phyloP scores from a whole-genome alignment of 2,888 invertebrate species.

The Synergus gifuensis region DNA sequence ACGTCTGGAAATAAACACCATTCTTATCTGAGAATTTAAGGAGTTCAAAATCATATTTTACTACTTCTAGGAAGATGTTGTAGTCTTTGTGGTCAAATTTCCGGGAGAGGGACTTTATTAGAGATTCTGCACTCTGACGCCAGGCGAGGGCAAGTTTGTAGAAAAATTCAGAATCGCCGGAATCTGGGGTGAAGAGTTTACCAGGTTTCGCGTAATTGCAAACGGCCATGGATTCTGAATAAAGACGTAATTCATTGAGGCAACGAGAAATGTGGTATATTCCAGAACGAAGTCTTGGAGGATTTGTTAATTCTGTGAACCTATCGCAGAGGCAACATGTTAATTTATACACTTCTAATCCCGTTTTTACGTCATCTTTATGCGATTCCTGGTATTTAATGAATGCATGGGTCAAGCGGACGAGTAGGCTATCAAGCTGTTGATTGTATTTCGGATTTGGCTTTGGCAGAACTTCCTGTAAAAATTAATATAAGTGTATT shows the following conservation, averaged over 20 bases:
- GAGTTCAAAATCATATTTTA: slow-evolving; percentile 56
- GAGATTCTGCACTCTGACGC: slow-evolving; percentile 50
- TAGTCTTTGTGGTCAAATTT: slow-evolving; percentile 37
- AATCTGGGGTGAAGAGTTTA: slow-evolving; percentile 38
- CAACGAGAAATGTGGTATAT: slow-evolving; percentile 67
- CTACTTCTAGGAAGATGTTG: slow-evolving; percentile 39
- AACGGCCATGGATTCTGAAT: slow-evolving; percentile 63
- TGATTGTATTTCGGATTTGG: slow-evolving; percentile 33
- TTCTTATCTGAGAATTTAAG: slow-evolving; percentile 41
- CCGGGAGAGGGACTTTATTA: slow-evolving; percentile 35
- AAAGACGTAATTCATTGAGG: slow-evolving; percentile 60
- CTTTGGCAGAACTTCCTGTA: background rate
- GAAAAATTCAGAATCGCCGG: slow-evolving; percentile 43
- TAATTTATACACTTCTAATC: slow-evolving; percentile 3
- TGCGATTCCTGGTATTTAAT: slow-evolving; percentile 14
- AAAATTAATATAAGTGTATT: background rate
- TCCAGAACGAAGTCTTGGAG: slow-evolving; percentile 20
- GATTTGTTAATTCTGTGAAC: slow-evolving; percentile 20
- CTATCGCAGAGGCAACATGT: slow-evolving; percentile 25
- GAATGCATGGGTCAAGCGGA: slow-evolving; percentile 10
- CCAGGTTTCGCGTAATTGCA: slow-evolving; percentile 58
- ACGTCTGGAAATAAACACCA: background rate
- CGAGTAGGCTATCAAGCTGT: slow-evolving; percentile 8
- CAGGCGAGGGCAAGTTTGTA: slow-evolving; percentile 60
- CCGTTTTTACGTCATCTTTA: background rate